Percentiles rank a stretch among this genome's conserved stretches.
These are phyloP conservation scores for Crocodylus rhombifer DNA, from an alignment of 2,797 vertebrate genomes.

Conservation along the genomic window DNA sequence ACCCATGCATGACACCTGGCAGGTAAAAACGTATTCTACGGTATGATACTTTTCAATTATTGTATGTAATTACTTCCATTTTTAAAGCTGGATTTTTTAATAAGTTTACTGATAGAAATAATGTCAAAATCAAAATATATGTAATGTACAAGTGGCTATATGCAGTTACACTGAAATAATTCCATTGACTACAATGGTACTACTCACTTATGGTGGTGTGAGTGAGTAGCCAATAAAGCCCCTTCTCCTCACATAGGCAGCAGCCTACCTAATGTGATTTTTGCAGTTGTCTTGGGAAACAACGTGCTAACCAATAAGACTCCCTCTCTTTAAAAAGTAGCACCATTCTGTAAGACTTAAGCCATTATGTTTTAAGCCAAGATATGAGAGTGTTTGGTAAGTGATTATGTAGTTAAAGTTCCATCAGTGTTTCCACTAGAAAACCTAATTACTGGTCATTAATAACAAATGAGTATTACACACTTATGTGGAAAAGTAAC, in stretches of 20 bases:
- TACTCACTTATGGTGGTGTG: background rate
- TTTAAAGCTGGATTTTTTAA: too few relatives aligned
- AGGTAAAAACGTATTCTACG: too few relatives aligned
- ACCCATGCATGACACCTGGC: too few relatives aligned
- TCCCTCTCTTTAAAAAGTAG: constrained; percentile 36
- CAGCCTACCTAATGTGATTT: constrained; percentile 35
- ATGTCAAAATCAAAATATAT: too few relatives aligned
- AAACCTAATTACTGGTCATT: constrained; percentile 29
- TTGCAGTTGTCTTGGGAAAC: constrained; percentile 23
- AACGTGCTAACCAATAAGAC: constrained; percentile 36
- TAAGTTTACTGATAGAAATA: too few relatives aligned
- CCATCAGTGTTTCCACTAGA: constrained; percentile 43
- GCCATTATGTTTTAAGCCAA: constrained; percentile 28
- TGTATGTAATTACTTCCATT: too few relatives aligned
- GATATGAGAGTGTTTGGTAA: constrained; percentile 42
- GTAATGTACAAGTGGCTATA: too few relatives aligned
- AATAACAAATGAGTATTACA: constrained; percentile 20
- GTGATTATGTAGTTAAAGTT: constrained; percentile 32
- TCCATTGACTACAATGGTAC: too few relatives aligned
- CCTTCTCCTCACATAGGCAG: constrained; percentile 35
- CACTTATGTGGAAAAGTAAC: constrained; percentile 17
- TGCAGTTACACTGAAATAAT: too few relatives aligned
- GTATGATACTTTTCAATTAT: too few relatives aligned
- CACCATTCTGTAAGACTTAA: constrained; percentile 43
- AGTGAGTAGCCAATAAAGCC: background rate